Percentiles rank a stretch among this genome's conserved stretches.
Evolutionary conservation across 2,888 invertebrate genomes (phyloP).

Genomic region (Spodoptera picta): DNA sequence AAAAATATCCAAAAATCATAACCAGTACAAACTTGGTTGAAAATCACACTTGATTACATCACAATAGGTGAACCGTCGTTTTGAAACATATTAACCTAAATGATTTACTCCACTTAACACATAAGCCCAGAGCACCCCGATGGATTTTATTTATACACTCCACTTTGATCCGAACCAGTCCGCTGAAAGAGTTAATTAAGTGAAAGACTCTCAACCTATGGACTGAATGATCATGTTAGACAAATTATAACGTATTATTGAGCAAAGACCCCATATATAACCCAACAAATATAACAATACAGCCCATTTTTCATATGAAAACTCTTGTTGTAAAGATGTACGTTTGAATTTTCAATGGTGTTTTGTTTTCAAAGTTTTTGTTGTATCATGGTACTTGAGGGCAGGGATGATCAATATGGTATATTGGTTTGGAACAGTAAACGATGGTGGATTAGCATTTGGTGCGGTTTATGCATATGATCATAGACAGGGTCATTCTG

Average conservation of each 20-base stretch:
- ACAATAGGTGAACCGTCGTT: slow-evolving; percentile 47
- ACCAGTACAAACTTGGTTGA: slow-evolving; percentile 8
- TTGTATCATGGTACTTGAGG: slow-evolving; percentile 28
- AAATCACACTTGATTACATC: slow-evolving; percentile 34
- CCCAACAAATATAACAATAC: slow-evolving; percentile 56
- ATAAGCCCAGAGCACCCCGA: slow-evolving; percentile 64
- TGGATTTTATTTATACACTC: slow-evolving; percentile 76
- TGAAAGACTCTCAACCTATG: slow-evolving; percentile 82
- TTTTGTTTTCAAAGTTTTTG: slow-evolving; percentile 12
- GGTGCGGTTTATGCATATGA: slow-evolving; percentile 16
- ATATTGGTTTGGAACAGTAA: slow-evolving; percentile 57
- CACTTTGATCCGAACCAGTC: slow-evolving; percentile 83
- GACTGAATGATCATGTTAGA: slow-evolving; percentile 81
- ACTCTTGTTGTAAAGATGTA: slow-evolving; percentile 33
- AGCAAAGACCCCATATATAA: slow-evolving; percentile 80
- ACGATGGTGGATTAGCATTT: slow-evolving; percentile 46
- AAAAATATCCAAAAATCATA: slow-evolving; percentile 9
- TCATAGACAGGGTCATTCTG: slow-evolving; percentile 3
- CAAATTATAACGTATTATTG: slow-evolving; percentile 86
- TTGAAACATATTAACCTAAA: slow-evolving; percentile 72
- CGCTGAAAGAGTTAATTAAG: slow-evolving; percentile 86
- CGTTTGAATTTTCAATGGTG: slow-evolving; percentile 33
- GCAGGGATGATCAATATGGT: slow-evolving; percentile 59
- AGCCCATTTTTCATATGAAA: slow-evolving; percentile 21
- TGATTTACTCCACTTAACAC: slow-evolving; percentile 72